These are phyloP conservation scores for Tragopan temminckii DNA, from an alignment of 2,797 vertebrate genomes.

Conservation along the genomic window DNA sequence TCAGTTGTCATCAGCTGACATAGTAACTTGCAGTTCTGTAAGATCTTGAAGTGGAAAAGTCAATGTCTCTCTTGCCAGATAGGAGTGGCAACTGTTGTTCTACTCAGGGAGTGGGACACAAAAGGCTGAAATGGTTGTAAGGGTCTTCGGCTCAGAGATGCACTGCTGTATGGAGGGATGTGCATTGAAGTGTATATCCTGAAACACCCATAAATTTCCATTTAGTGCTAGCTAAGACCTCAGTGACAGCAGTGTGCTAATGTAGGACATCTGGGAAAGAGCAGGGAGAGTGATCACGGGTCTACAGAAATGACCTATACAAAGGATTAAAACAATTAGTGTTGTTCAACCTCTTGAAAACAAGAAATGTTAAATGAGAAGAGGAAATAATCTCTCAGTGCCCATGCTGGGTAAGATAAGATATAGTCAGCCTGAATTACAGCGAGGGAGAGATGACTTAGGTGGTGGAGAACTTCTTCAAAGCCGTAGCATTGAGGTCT, in stretches of 20 bases:
- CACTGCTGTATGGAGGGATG: not conserved
- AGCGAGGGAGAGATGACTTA: not conserved
- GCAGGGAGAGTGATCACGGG: not conserved
- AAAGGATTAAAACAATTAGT: not conserved
- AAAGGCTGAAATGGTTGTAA: not conserved
- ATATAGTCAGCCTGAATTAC: not conserved
- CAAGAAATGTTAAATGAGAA: not conserved
- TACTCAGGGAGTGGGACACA: not conserved
- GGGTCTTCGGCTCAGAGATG: not conserved
- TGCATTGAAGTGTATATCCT: not conserved
- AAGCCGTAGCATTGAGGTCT: not conserved
- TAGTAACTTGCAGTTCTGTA: not conserved
- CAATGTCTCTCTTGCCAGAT: accelerated
- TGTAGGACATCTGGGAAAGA: not conserved
- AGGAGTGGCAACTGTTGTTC: not conserved
- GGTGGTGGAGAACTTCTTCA: not conserved
- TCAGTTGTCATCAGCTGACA: not conserved
- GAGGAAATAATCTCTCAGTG: not conserved
- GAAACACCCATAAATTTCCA: not conserved
- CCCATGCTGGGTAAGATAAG: not conserved
- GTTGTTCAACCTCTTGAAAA: not conserved
- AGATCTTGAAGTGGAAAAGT: not conserved
- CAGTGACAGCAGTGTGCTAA: not conserved
- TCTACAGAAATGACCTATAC: not conserved
- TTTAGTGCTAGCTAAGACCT: not conserved